Conservation (phyloP, 2,113 vertebrate species). For the Setophaga coronata region DNA sequence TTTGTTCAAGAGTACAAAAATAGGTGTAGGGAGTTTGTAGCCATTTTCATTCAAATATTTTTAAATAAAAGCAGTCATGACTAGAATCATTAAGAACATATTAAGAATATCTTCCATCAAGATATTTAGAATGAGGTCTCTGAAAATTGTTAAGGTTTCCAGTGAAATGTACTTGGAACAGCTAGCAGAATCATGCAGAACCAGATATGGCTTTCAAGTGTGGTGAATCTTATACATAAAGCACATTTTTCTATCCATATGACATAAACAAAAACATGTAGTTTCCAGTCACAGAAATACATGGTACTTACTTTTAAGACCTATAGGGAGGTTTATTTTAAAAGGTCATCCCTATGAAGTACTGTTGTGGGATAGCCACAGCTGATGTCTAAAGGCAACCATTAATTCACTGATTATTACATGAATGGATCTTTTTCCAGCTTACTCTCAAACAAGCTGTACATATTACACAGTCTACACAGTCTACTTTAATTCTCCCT, state of each 20-base stretch:
- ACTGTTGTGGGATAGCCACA: not conserved
- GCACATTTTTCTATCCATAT: not conserved
- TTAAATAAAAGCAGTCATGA: not conserved
- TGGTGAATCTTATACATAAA: not conserved
- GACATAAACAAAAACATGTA: not conserved
- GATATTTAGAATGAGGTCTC: not conserved
- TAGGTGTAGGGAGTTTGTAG: not conserved
- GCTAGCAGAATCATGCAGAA: not conserved
- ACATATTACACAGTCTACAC: not conserved
- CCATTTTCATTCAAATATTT: not conserved
- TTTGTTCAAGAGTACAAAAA: not conserved
- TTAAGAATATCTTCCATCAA: not conserved
- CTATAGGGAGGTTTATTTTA: not conserved
- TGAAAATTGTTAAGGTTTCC: not conserved
- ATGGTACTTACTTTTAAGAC: not conserved
- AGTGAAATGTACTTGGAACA: not conserved
- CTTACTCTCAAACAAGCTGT: not conserved
- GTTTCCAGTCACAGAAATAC: not conserved
- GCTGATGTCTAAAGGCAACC: not conserved
- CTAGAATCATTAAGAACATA: not conserved
- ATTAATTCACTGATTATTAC: not conserved
- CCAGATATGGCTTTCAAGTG: not conserved
- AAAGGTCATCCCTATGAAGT: not conserved
- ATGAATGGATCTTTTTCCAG: not conserved
- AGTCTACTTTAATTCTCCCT: not conserved